Percentiles rank a stretch among this genome's conserved stretches.
phyloP scores from a whole-genome alignment of 1,140 invertebrate species.

The Aphidius ervi region DNA sequence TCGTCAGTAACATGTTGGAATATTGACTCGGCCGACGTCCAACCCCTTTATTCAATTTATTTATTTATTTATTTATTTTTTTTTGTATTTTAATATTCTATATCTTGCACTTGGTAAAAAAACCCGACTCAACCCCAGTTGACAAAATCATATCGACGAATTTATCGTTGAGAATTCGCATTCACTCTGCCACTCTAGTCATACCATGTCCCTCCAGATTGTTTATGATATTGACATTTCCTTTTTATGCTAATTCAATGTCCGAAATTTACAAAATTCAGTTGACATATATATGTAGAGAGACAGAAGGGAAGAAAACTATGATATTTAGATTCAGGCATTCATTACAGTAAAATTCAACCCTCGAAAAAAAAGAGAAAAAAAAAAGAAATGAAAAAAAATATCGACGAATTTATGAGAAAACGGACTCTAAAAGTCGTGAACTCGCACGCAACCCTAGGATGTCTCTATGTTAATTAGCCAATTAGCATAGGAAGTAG shows the following conservation, averaged over 20 bases:
- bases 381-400: not conserved
- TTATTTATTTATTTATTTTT: not conserved
- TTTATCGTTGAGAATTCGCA: constrained; percentile 33
- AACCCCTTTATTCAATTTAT: constrained; percentile 14
- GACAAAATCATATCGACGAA: constrained; percentile 39
- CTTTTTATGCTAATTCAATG: constrained; percentile 48
- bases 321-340: no score
- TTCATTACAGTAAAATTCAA: no score
- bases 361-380: no score
- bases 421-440: constrained; percentile 41
- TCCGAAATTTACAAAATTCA: constrained; percentile 14
- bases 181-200: not conserved
- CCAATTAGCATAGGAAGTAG: constrained; percentile 52
- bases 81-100: constrained; percentile 4
- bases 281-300: not conserved
- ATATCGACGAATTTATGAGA: constrained; percentile 53
- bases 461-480: constrained; percentile 50
- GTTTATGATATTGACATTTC: constrained; percentile 52
- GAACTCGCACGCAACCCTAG: constrained; percentile 35
- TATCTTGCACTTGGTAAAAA: constrained; percentile 10
- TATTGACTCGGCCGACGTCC: constrained; percentile 15
- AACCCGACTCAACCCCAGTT: constrained; percentile 18
- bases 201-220: constrained; percentile 18
- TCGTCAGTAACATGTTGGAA: constrained; percentile 24
- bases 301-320: no score